A percentile compares a stretch with the other conserved stretches of the same genome.
Conservation (phyloP, 2,888 invertebrate genomes). For the Tromatobia lineatoria region DNA sequence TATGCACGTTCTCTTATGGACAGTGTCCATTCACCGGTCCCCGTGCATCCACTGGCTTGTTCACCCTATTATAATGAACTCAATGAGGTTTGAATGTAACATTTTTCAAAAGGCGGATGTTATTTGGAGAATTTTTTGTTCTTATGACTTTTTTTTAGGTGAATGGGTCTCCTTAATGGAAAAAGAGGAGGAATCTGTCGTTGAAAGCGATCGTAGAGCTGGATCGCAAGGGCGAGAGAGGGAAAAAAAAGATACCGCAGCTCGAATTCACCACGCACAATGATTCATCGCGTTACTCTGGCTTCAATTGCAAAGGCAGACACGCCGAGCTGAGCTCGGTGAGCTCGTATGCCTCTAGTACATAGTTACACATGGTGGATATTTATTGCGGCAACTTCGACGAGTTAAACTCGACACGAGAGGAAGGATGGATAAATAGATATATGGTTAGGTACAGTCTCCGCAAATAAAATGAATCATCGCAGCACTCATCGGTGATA, state of each 20-base stretch:
- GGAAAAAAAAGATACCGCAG: slow-evolving; percentile 53
- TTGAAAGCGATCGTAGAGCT: slow-evolving; percentile 33
- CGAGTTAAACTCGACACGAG: slow-evolving; percentile 26
- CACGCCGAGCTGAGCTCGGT: slow-evolving; percentile 56
- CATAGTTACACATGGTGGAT: slow-evolving; percentile 39
- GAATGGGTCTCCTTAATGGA: too few relatives aligned
- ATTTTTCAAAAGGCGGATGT: too few relatives aligned
- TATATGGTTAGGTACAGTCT: slow-evolving; percentile 34
- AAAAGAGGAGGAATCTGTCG: slow-evolving; percentile 25
- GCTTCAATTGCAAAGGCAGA: slow-evolving; percentile 75
- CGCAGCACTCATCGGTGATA: slow-evolving; percentile 23
- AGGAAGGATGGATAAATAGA: slow-evolving; percentile 50
- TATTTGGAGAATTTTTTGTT: too few relatives aligned
- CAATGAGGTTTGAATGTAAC: too few relatives aligned
- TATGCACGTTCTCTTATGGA: too few relatives aligned
- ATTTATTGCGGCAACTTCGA: slow-evolving; percentile 59
- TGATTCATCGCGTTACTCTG: slow-evolving; percentile 75
- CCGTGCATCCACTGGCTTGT: too few relatives aligned
- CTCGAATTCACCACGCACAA: slow-evolving; percentile 74
- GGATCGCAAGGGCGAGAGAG: background rate
- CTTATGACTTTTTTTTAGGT: too few relatives aligned
- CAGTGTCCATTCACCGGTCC: too few relatives aligned
- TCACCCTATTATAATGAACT: too few relatives aligned
- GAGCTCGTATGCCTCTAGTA: slow-evolving; percentile 6
- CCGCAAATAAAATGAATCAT: slow-evolving; percentile 57